Conservation (phyloP, 35 echinoderm and acorn worm genomes). For the Apostichopus parvimensis region DNA sequence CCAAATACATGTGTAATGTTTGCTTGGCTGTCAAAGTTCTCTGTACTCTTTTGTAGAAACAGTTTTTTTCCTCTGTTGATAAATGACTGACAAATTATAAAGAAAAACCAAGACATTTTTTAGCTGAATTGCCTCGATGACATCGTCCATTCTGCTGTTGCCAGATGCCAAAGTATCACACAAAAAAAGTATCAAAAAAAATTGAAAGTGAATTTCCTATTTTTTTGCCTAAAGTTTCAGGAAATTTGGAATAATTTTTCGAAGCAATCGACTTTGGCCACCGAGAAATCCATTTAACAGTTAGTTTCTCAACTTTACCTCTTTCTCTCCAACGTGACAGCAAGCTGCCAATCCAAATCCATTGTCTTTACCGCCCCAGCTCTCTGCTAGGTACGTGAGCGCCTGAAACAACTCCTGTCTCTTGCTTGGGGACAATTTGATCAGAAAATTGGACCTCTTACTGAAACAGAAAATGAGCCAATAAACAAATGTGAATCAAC, state of each 20-base stretch:
- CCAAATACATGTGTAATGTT: too few relatives aligned
- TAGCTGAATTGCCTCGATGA: too few relatives aligned
- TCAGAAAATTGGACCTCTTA: slow-evolving; percentile 96
- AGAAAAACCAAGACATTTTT: too few relatives aligned
- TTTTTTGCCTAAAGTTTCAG: background rate
- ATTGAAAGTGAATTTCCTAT: background rate
- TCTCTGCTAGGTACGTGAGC: slow-evolving; percentile 92
- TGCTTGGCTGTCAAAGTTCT: too few relatives aligned
- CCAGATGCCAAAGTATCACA: background rate
- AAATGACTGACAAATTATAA: too few relatives aligned
- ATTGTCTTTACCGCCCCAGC: slow-evolving; percentile 99
- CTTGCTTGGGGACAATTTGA: slow-evolving; percentile 89
- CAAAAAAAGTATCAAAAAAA: background rate
- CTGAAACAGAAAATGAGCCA: slow-evolving; percentile 36
- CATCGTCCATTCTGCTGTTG: too few relatives aligned
- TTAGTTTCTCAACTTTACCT: slow-evolving; percentile 37
- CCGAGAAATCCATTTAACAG: too few relatives aligned
- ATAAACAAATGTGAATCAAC: background rate
- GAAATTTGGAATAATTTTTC: background rate
- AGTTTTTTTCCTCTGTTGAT: too few relatives aligned
- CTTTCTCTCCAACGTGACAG: slow-evolving; percentile 63
- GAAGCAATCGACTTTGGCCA: too few relatives aligned
- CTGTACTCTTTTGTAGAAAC: too few relatives aligned
- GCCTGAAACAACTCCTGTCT: slow-evolving; percentile 81
- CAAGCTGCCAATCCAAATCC: slow-evolving; percentile 96